Evolutionary conservation across 2,888 invertebrate genomes (phyloP).

Genomic region (Cosmia trapezina): DNA sequence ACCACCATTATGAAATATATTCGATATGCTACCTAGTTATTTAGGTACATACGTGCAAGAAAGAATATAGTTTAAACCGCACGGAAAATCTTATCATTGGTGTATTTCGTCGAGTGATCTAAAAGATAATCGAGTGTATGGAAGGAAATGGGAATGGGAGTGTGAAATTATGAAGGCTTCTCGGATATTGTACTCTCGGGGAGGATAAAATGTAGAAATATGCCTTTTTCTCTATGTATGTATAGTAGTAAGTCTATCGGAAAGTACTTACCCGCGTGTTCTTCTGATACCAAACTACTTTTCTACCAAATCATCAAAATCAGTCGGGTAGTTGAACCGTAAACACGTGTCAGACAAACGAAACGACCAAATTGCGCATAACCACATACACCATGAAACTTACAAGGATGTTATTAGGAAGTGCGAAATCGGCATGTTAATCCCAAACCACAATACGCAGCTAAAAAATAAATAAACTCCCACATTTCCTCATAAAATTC

Average conservation of each 20-base stretch:
- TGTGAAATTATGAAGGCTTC: background rate
- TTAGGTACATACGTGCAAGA: too few relatives aligned
- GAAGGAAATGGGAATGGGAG: background rate
- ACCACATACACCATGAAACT: background rate
- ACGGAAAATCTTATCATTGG: background rate
- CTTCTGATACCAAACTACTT: background rate
- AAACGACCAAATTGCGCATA: background rate
- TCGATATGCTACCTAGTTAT: background rate
- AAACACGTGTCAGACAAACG: background rate
- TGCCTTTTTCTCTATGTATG: conserved; percentile 1
- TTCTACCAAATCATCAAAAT: conserved; percentile 1
- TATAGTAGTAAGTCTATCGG: background rate
- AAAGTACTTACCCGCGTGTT: background rate
- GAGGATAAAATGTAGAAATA: background rate
- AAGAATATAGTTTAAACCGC: background rate
- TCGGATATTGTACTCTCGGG: background rate
- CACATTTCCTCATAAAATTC: conserved; percentile 13
- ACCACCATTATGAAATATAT: background rate
- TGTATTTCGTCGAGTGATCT: background rate
- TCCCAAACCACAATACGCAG: background rate
- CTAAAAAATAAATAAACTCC: conserved; percentile 6
- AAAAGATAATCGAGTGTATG: background rate
- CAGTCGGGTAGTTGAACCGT: background rate
- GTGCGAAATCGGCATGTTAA: background rate
- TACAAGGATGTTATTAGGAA: background rate